Evolutionary conservation across 1,140 invertebrate species (phyloP).

Genomic region (Scaptomyza graminum): DNA sequence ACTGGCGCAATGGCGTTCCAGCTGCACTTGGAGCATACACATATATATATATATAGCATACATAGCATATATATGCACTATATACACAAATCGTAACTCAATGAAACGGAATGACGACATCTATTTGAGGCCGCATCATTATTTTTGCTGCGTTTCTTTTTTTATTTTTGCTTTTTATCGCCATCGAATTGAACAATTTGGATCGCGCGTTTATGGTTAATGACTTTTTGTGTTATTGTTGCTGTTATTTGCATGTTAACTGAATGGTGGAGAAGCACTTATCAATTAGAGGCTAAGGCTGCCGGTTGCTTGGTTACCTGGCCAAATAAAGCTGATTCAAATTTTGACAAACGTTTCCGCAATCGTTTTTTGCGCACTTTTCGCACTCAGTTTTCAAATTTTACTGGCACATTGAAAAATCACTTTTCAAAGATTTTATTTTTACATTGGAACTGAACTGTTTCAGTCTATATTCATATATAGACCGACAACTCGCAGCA

Average conservation of each 20-base stretch:
- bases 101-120: slow-evolving; percentile 47
- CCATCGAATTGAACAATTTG: slow-evolving; percentile 40
- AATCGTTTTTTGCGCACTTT: slow-evolving; percentile 1
- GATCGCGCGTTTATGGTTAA: slow-evolving; percentile 30
- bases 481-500: slow-evolving; percentile 16
- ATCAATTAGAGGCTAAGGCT: slow-evolving; percentile 48
- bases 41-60: slow-evolving; percentile 24
- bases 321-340: slow-evolving; percentile 14
- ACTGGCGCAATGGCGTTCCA: slow-evolving; percentile 57
- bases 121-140: slow-evolving; percentile 37
- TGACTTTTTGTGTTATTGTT: slow-evolving; percentile 40
- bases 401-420: neutral
- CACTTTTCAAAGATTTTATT: slow-evolving; percentile 43
- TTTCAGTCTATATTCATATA: slow-evolving; percentile 8
- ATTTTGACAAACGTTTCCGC: neutral
- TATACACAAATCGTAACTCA: slow-evolving; percentile 17
- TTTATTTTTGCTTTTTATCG: slow-evolving; percentile 41
- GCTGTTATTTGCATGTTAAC: slow-evolving; percentile 53
- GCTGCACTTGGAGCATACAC: slow-evolving; percentile 43
- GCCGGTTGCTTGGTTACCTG: slow-evolving; percentile 41
- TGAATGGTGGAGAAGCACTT: slow-evolving; percentile 29
- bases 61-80: slow-evolving; percentile 4
- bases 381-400: neutral
- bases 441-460: slow-evolving; percentile 55
- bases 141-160: slow-evolving; percentile 30